Percentiles rank a stretch among this genome's conserved stretches.
These are phyloP conservation scores for Physeter macrocephalus DNA, from an alignment of 2,113 vertebrate species.

Conservation along the genomic window DNA sequence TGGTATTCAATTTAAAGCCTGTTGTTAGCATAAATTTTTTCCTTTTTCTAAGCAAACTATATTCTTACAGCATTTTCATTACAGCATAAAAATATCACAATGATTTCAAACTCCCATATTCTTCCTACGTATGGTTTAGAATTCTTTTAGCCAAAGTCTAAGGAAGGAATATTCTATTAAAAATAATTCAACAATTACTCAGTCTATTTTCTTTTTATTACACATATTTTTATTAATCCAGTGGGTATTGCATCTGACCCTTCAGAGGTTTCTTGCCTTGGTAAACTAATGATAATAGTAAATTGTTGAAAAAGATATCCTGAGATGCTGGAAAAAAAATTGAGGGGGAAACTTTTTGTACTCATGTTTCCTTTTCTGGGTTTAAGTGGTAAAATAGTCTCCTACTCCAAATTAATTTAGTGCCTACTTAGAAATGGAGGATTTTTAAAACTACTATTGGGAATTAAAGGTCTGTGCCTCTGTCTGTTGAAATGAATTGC, in stretches of 20 bases:
- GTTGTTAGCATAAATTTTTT: neutral
- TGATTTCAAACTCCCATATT: neutral
- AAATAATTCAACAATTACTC: constrained; percentile 21
- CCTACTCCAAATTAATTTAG: neutral
- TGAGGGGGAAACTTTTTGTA: neutral
- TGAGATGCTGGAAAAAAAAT: neutral
- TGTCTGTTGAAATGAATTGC: constrained; percentile 35
- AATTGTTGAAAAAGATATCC: neutral
- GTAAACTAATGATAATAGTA: neutral
- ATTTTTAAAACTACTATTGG: constrained; percentile 26
- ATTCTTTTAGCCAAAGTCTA: constrained; percentile 25
- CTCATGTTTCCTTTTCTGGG: neutral
- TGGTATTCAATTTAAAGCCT: neutral
- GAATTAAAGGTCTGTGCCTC: neutral
- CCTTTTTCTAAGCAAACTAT: constrained; percentile 2
- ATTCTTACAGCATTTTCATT: neutral
- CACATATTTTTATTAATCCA: constrained; percentile 8
- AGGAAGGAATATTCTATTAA: neutral
- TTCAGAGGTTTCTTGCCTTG: neutral
- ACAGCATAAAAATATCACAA: neutral
- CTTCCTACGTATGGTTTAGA: constrained; percentile 4
- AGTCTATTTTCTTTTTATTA: neutral
- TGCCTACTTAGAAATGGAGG: constrained; percentile 10
- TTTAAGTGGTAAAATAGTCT: constrained; percentile 1
- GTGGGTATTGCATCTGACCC: neutral